These are phyloP conservation scores for Ormyrus labotus DNA, from an alignment of 2,888 invertebrate species.

Conservation along the genomic window DNA sequence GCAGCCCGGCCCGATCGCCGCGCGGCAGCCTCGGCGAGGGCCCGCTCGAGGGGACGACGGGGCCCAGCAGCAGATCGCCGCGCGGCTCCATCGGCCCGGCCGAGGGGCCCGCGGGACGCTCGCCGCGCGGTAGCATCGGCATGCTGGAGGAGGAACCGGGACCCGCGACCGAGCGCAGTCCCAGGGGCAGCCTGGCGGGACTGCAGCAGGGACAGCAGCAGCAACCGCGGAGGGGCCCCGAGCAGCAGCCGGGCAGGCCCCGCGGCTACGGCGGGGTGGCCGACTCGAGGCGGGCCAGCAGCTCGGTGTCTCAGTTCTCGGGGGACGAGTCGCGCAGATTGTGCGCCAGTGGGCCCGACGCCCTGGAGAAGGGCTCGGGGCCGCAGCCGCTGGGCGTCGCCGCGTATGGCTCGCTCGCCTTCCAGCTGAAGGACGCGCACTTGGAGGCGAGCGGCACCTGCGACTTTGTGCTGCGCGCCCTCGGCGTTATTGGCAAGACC, in stretches of 20 bases:
- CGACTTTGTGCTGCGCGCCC: constrained; percentile 85
- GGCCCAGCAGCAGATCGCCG: constrained; percentile 77
- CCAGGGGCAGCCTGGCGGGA: constrained; percentile 73
- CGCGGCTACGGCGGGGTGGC: constrained; percentile 76
- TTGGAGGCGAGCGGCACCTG: constrained; percentile 85
- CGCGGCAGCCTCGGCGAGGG: constrained; percentile 77
- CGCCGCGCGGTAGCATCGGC: constrained; percentile 76
- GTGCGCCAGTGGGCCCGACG: constrained; percentile 75
- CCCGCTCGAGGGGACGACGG: constrained; percentile 77
- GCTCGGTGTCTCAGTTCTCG: constrained; percentile 86
- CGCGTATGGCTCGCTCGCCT: constrained; percentile 87
- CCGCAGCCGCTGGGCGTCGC: constrained; percentile 70
- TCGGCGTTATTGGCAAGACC: constrained; percentile 85
- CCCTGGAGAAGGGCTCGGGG: constrained; percentile 67
- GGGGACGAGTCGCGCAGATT: constrained; percentile 85
- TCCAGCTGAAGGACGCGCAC: constrained; percentile 87
- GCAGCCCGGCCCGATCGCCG: constrained; percentile 80
- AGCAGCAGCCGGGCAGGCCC: constrained; percentile 69
- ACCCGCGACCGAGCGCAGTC: constrained; percentile 77
- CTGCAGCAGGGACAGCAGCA: constrained; percentile 74
- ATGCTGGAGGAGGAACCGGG: constrained; percentile 71
- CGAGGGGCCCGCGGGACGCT: constrained; percentile 66
- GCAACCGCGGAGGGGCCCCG: constrained; percentile 60
- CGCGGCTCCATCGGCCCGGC: constrained; percentile 76
- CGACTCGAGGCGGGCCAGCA: constrained; percentile 84